Percentiles rank a stretch among this genome's conserved stretches.
phyloP scores from a whole-genome alignment of 2,113 vertebrate genomes.

The Brachypteracias leptosomus region DNA sequence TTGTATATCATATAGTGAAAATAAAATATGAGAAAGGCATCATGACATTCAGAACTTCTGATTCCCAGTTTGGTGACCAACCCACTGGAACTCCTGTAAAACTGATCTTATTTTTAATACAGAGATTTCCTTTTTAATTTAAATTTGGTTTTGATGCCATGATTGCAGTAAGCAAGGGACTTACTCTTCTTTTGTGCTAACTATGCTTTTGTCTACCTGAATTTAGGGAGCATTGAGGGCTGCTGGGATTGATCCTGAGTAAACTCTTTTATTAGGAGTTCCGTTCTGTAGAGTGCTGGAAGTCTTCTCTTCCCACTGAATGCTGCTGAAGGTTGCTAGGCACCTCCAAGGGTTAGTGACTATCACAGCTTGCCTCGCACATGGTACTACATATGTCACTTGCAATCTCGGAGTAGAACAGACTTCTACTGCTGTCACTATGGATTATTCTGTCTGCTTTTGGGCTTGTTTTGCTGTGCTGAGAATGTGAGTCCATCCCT shows the following conservation, averaged over 20 bases:
- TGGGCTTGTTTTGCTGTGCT: background rate
- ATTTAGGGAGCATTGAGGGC: background rate
- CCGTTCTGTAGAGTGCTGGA: background rate
- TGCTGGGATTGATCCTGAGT: background rate
- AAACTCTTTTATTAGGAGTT: background rate
- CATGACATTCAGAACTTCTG: background rate
- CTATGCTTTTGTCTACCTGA: background rate
- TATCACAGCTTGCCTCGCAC: slow-evolving; percentile 39
- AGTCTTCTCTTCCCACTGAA: background rate
- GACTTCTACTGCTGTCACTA: background rate
- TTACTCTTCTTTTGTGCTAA: background rate
- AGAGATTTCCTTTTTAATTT: background rate
- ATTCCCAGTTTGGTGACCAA: background rate
- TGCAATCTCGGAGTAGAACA: background rate
- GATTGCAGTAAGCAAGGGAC: background rate
- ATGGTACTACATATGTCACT: background rate
- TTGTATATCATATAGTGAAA: background rate
- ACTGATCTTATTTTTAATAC: background rate
- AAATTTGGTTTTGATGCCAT: background rate
- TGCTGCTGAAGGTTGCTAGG: slow-evolving; percentile 18
- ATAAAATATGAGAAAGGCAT: background rate
- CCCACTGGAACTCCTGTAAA: background rate
- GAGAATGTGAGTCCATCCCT: background rate
- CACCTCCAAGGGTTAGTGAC: background rate
- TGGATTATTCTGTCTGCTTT: background rate